Conservation (phyloP, 2,113 vertebrate species). For the Centrocercus urophasianus region DNA sequence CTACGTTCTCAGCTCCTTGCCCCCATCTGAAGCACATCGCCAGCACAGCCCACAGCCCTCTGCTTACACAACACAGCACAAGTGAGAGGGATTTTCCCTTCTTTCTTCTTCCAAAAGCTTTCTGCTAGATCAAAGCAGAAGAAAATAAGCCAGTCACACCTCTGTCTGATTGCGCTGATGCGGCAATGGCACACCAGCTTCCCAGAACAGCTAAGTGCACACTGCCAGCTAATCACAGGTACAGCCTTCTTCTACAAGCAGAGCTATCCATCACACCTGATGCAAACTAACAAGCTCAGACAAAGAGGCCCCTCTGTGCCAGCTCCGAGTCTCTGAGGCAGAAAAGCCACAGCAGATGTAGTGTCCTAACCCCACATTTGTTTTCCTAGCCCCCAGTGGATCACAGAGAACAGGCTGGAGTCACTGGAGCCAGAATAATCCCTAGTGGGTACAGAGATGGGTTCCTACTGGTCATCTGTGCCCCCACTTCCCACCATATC, state of each 20-base stretch:
- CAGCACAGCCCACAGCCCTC: background rate
- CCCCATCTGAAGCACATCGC: accelerated
- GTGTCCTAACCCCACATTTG: background rate
- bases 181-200: background rate
- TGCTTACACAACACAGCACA: background rate
- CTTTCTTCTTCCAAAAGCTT: slow-evolving; percentile 17
- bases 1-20: background rate
- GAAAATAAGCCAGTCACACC: slow-evolving; percentile 11
- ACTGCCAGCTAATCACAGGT: slow-evolving; percentile 11
- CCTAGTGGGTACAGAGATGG: too few species aligned
- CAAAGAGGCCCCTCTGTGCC: background rate
- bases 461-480: background rate
- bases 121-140: slow-evolving; percentile 17
- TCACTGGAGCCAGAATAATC: background rate
- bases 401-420: background rate
- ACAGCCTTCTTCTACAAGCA: slow-evolving; percentile 6
- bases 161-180: background rate
- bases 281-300: background rate
- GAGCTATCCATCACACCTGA: slow-evolving; percentile 17
- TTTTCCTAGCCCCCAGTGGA: background rate
- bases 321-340: background rate
- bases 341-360: background rate
- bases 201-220: accelerated
- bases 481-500: background rate
- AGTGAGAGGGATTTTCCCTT: background rate